phyloP scores from a whole-genome alignment of 2,888 invertebrate species.

The Drosophila pseudotakahashii region DNA sequence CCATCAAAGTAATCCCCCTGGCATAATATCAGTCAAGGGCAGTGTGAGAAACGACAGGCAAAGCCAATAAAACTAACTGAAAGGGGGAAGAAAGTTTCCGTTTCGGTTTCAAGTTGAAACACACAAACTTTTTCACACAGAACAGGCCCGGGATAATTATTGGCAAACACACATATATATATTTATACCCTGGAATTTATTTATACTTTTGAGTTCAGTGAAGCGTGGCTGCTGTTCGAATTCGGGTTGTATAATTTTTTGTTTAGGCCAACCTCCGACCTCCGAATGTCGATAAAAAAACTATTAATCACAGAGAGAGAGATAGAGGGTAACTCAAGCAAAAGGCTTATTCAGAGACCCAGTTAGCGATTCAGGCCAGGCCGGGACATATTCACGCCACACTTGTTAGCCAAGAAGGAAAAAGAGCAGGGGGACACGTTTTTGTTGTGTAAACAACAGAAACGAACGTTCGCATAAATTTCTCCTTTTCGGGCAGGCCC shows the following conservation, averaged over 20 bases:
- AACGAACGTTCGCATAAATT: conserved; percentile 74
- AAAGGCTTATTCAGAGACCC: conserved; percentile 36
- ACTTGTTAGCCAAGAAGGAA: conserved; percentile 38
- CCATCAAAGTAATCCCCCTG: conserved; percentile 50
- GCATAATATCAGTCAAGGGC: conserved; percentile 51
- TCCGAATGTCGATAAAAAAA: conserved; percentile 40
- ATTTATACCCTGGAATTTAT: conserved; percentile 26
- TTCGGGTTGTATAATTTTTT: conserved; percentile 21
- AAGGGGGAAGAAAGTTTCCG: conserved; percentile 25
- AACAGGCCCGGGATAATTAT: conserved; percentile 30
- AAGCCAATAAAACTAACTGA: conserved; percentile 44
- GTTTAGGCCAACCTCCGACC: neutral
- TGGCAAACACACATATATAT: conserved; percentile 7
- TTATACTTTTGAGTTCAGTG: conserved; percentile 41
- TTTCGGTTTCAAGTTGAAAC: neutral
- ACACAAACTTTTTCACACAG: conserved; percentile 11
- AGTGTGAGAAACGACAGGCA: conserved; percentile 45
- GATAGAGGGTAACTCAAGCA: conserved; percentile 16
- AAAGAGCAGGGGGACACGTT: conserved; percentile 24
- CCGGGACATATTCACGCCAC: conserved; percentile 49
- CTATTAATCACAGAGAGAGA: conserved; percentile 39
- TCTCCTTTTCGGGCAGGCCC: conserved; percentile 43
- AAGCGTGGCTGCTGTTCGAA: conserved; percentile 10
- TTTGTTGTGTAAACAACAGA: conserved; percentile 61
- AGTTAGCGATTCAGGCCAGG: conserved; percentile 24